Base-by-base conservation (phyloP, 64 coral and sea anemone genomes). In the Dendrophyllia cribrosa region DNA sequence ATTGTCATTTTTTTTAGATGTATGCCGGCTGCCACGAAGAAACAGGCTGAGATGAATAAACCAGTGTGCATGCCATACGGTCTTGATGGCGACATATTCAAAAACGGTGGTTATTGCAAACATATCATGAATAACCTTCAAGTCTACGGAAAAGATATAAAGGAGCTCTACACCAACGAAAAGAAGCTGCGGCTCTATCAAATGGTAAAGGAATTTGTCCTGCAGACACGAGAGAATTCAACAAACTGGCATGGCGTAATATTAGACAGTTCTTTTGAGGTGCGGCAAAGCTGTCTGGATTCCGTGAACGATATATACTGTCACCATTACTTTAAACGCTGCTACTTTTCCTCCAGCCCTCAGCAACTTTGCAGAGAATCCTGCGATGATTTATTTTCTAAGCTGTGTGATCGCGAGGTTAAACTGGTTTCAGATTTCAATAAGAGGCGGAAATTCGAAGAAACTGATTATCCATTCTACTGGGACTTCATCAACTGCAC, bases 401-500 rank as follows among this genome's bases (percentile, higher is more conserved):
- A 66, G 17, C 25, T 47, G 0, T 83, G 79, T 66, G 60, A 83
- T 66, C 79, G 60, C 5, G 79, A 83, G 15, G n/a, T 66, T 17
- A 49, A 83, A 17, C 45, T 83, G 1, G 79, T 63, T 17, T 3
- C 8, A n/a, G 20, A 15, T 4, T 66, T 83, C 26, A 83, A 75
- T 14, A 4, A 3, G 20, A 49, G 49, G 2, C 1, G 5, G 14
- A 7, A 8, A 16, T 1, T 46, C 3, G 4, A 9, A 5, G 12
- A 3, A 56, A 4, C 48, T 0, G 6, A 45, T 9, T 83, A 61
- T 17, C 79, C 79, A 6, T 83, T 16, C 43, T 47, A 21, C 44
- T 83, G 60, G 26, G 60, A 83, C 17, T 49, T 83, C 43, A 83
- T 83, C 4, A 50, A 83, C 59, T 66, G 79, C 19, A 83, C 79